Evolutionary conservation across 2,113 vertebrate species (phyloP).

Genomic region (Clarias macrocephalus): DNA sequence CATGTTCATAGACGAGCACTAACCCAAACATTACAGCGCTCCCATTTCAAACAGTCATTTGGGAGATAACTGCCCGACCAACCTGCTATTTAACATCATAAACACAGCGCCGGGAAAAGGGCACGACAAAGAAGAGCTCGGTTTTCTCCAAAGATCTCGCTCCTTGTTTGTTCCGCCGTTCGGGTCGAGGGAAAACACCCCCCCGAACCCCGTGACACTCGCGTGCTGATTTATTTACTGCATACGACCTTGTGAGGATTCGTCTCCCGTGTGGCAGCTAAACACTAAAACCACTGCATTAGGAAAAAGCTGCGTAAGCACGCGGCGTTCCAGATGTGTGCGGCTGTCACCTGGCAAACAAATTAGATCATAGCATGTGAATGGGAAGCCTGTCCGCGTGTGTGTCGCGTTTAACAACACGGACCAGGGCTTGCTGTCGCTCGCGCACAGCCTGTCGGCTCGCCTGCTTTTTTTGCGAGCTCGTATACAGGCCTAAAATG

Average conservation of each 20-base stretch:
- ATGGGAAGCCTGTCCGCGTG: constrained; percentile 43
- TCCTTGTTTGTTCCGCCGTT: constrained; percentile 71
- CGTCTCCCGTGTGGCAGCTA: constrained; percentile 59
- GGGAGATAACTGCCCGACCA: constrained; percentile 60
- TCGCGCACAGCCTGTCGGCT: constrained; percentile 23
- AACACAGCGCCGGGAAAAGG: constrained; percentile 62
- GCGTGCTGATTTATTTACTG: constrained; percentile 63
- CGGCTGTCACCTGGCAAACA: constrained; percentile 64
- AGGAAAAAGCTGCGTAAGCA: constrained; percentile 57
- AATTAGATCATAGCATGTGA: constrained; percentile 54
- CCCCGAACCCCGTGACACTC: constrained; percentile 66
- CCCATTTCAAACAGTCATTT: constrained; percentile 61
- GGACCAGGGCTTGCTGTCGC: constrained; percentile 26
- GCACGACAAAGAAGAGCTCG: constrained; percentile 55
- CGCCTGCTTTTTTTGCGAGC: constrained; percentile 37
- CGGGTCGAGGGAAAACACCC: constrained; percentile 59
- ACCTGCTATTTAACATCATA: constrained; percentile 66
- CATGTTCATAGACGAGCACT: constrained; percentile 55
- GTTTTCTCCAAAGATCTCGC: constrained; percentile 65
- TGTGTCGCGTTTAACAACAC: constrained; percentile 47
- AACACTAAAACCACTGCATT: constrained; percentile 61
- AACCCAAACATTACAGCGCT: constrained; percentile 48
- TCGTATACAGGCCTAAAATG: constrained; percentile 28
- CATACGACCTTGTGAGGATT: constrained; percentile 63
- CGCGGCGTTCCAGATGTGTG: constrained; percentile 64